Evolutionary conservation across 1,140 invertebrate species (phyloP).

Genomic region (Diabrotica virgifera): DNA sequence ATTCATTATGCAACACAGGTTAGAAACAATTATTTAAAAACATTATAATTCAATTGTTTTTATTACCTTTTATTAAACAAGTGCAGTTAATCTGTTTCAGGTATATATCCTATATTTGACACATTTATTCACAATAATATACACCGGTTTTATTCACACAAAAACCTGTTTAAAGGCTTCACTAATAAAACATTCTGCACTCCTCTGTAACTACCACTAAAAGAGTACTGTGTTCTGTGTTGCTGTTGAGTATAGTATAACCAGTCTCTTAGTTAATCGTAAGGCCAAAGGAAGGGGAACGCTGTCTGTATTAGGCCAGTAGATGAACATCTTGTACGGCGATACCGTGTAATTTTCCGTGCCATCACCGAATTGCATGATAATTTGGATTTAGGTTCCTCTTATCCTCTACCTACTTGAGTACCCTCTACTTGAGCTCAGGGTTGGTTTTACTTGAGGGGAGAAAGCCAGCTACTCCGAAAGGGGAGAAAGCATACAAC

Average conservation of each 20-base stretch:
- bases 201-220: not conserved
- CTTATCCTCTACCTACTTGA: too few relatives aligned
- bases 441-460: too few relatives aligned
- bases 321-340: too few relatives aligned
- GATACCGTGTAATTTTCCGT: too few relatives aligned
- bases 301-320: too few relatives aligned
- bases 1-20: not conserved
- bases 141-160: not conserved
- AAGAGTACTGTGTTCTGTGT: not conserved
- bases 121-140: not conserved
- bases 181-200: not conserved
- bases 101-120: not conserved
- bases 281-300: constrained; percentile 9
- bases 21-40: not conserved
- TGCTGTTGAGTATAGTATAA: constrained; percentile 3
- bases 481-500: too few relatives aligned
- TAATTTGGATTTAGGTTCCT: too few relatives aligned
- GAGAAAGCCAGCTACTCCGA: too few relatives aligned
- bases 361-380: too few relatives aligned
- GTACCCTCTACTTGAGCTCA: too few relatives aligned
- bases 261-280: constrained; percentile 2
- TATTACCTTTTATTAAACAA: not conserved
- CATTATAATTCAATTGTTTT: not conserved
- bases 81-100: not conserved
- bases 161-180: not conserved